Evolutionary conservation across 2,888 invertebrate species (phyloP).

Genomic region (Odontocolon sp.): DNA sequence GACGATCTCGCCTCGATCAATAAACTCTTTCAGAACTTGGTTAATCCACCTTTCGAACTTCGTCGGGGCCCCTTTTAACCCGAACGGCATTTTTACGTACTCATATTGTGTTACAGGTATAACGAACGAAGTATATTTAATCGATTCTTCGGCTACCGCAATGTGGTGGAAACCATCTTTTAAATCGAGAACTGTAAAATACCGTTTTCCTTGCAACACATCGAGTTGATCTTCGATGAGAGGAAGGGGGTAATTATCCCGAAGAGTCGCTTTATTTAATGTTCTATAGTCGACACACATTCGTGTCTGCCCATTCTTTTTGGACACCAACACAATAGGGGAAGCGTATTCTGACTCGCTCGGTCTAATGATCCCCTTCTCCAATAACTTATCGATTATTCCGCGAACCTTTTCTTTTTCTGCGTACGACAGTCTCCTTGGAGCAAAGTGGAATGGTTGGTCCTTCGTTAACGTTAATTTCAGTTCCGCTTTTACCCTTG

Average conservation of each 20-base stretch:
- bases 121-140: constrained; percentile 46
- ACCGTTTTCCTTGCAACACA: constrained; percentile 40
- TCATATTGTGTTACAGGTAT: constrained; percentile 42
- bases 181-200: constrained; percentile 45
- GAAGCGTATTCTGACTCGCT: constrained; percentile 53
- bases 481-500: constrained; percentile 40
- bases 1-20: constrained; percentile 24
- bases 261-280: constrained; percentile 37
- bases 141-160: constrained; percentile 5
- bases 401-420: constrained; percentile 48
- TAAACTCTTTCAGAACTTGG: constrained; percentile 34
- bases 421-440: constrained; percentile 49
- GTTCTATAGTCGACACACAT: constrained; percentile 59
- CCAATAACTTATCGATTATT: constrained; percentile 52
- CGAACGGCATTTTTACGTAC: constrained; percentile 42
- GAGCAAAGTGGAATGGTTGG: constrained; percentile 48
- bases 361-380: constrained; percentile 46
- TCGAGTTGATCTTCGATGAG: constrained; percentile 55
- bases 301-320: constrained; percentile 57
- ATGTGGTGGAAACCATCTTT: constrained; percentile 46
- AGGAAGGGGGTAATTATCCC: constrained; percentile 57
- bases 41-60: constrained; percentile 48
- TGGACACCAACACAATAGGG: constrained; percentile 43
- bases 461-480: constrained; percentile 36
- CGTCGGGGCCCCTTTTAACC: constrained; percentile 26